Percentiles rank a stretch among this genome's conserved stretches.
phyloP scores from a whole-genome alignment of 1,140 invertebrate genomes.

The Ditylenchus dipsaci region DNA sequence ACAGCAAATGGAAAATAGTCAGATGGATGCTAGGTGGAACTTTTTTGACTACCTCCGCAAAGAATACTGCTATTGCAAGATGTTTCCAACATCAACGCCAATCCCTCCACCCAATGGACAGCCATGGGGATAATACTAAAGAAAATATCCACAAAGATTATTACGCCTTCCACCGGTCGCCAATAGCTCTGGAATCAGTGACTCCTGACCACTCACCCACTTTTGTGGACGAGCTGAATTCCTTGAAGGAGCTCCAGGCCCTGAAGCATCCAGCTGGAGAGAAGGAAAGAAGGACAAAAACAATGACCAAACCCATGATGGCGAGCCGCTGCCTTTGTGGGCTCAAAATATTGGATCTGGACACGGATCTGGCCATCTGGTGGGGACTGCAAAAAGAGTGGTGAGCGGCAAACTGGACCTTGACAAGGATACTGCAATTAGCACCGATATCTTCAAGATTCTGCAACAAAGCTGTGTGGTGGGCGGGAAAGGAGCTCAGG shows the following conservation, averaged over 20 bases:
- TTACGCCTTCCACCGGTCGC: conserved; percentile 9
- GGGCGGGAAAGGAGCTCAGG: not conserved
- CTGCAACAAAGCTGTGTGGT: not conserved
- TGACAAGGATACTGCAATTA: not conserved
- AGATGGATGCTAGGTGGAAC: conserved; percentile 29
- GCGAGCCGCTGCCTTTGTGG: not conserved
- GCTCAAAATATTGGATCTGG: not conserved
- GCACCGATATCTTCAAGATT: not conserved
- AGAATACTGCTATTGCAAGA: conserved; percentile 41
- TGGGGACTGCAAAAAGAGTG: not conserved
- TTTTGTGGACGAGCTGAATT: conserved; percentile 3
- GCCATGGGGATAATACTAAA: no score
- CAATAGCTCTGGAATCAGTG: not conserved
- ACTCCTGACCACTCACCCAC: conserved; percentile 10
- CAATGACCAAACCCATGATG: not conserved
- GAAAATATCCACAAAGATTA: not conserved
- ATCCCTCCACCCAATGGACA: not conserved
- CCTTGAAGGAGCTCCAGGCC: not conserved
- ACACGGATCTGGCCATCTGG: not conserved
- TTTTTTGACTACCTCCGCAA: conserved; percentile 33
- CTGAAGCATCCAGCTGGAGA: not conserved
- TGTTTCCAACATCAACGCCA: conserved; percentile 4
- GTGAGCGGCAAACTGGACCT: not conserved
- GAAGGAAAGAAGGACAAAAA: not conserved
- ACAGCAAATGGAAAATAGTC: not conserved